Evolutionary conservation across 2,113 vertebrate genomes (phyloP).

Genomic region (Equus quagga): DNA sequence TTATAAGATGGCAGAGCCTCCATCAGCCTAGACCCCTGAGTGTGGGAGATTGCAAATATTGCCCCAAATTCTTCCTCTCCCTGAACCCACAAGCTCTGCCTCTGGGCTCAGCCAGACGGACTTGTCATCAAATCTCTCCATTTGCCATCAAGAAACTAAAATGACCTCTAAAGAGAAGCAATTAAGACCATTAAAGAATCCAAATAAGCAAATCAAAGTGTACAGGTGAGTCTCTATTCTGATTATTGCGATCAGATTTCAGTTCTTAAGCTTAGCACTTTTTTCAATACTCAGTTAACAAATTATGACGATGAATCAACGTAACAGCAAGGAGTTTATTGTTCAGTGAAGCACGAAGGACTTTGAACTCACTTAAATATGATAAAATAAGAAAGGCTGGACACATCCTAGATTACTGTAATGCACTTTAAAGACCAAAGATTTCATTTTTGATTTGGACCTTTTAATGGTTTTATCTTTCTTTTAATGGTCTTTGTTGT

Average conservation of each 20-base stretch:
- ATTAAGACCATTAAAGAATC: background rate
- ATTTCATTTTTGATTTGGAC: background rate
- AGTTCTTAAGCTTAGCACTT: background rate
- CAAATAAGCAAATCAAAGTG: background rate
- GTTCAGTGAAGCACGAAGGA: background rate
- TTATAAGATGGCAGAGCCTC: fast-evolving
- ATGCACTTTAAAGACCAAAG: background rate
- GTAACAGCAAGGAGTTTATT: background rate
- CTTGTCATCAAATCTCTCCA: background rate
- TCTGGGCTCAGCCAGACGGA: too few species aligned
- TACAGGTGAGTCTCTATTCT: background rate
- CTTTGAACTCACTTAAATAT: background rate
- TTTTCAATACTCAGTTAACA: background rate
- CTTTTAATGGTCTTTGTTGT: background rate
- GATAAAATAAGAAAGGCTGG: background rate
- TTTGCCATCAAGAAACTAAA: background rate
- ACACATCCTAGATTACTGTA: background rate
- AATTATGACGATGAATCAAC: background rate
- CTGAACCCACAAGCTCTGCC: background rate
- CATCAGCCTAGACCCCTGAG: too few species aligned
- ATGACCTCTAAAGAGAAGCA: background rate
- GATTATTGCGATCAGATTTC: background rate
- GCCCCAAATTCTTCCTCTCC: fast-evolving
- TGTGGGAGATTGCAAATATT: fast-evolving
- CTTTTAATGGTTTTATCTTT: background rate